Base-by-base conservation (phyloP, 2,797 vertebrate species). In the Sebastiscus tertius region DNA sequence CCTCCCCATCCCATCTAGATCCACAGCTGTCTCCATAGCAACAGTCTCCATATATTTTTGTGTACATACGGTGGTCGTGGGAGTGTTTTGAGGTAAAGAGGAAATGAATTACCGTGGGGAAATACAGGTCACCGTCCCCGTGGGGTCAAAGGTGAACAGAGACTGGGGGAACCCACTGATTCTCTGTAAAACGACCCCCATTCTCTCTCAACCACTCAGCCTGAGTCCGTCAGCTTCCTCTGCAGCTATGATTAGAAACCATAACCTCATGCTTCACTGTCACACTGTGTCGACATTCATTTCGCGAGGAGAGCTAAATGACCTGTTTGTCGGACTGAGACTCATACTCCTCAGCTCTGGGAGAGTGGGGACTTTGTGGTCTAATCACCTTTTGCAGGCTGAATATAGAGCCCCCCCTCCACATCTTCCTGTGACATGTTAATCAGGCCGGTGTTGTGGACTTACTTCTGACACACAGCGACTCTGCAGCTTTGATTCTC, bases 221-320 rank as follows among this genome's bases (percentile, higher is more conserved):
- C 82, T 5, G 5, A 29, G 36, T 36, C 83, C 29, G 16, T 85
- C 83, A 69, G 83, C 82, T 87, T 85, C 81, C 80, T 92, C 83
- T n/a, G 36, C 14, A 72, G 83, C 88, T 88, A 90, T 93, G 93
- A 93, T 95, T 94, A 93, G 93, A 90, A 94, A 94, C 83, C 85
- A 89, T 80, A 93, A 88, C 85, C 91, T 92, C 81, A 87, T 92
- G 89, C 75, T 83, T 92, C 81, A 92, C 86, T 94, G 91, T 87
- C 75, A 86, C 87, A 79, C 75, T 79, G 76, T 82, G 93, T 94
- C 85, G 75, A 91, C 84, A 88, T 92, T 92, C 77, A 93, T 95
- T 96, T 88, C 79, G 80, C 36, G 29, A 73, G 26, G n/a, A 34
- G 52, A 75, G 82, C 83, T 87, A 90, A 94, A 92, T 71, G 83